Evolutionary conservation across 2,888 invertebrate species (phyloP), one percentile per base, ranked within the genome.

Genomic region (Acronicta alni): DNA sequence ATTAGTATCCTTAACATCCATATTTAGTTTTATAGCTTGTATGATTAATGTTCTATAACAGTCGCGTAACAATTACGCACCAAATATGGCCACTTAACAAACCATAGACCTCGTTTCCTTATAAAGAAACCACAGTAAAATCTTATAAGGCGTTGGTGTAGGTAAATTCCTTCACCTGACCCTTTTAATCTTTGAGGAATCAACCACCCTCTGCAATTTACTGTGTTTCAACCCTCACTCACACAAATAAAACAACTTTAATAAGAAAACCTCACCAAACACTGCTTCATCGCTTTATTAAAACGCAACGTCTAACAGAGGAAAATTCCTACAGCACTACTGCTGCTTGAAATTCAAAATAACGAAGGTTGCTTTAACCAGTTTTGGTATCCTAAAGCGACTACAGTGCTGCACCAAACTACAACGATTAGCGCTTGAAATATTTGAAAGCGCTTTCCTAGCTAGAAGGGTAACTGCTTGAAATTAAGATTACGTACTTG

Each of bases 241-340:
- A 60, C 45, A 65, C 57, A 58, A 17, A n/a, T 7, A 32, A 8
- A 49, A 23, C 3, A 26, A 47, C n/a, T n/a, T n/a, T 7, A 20
- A 44, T n/a, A 18, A 14, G 6, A 39, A 15, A n/a, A 3, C 6
- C n/a, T n/a, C 14, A 16, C 7, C 15, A 17, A 37, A 17, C 54
- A 16, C 46, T 8, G 69, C 62, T 72, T 15, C 35, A 62, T 16
- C 69, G 69, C 68, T 69, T 47, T 6, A 44, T 57, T 17, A 16
- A n/a, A 35, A 10, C 17, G n/a, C 17, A 32, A 15, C 35, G 65
- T 70, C 43, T 60, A 56, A n/a, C 41, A 17, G 42, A 2, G 65
- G 55, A 70, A 74, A 74, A 60, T 53, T 57, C 30, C 55, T 51
- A 52, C 60, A 72, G 71, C 74, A 30, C 52, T 42, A 41, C 18